Base-by-base conservation (phyloP, 1,140 invertebrate genomes). In the Dermatophagoides farinae region DNA sequence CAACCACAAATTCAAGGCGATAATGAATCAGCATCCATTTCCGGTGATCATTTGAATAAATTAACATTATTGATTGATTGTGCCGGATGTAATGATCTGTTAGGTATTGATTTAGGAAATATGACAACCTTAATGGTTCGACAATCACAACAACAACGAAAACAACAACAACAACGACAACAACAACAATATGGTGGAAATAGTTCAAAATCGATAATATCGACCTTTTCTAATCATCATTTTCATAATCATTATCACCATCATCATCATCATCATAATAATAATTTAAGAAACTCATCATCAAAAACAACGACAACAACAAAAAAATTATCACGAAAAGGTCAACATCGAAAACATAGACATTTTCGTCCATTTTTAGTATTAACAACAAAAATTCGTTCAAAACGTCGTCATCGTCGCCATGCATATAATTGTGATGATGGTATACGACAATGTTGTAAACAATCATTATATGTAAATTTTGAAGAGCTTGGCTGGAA, bases 401-500 rank as follows among this genome's bases (percentile, higher is more conserved):
- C 65, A 59, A 61, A 68, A 8, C 65, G 69, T 25, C 64, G 86
- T 16, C 81, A 84, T 1, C 79, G 85, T 61, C 78, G 86, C 67
- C 76, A 83, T 51, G 83, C 86, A 40, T 77, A 89, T 46, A 85
- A 88, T 68, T 90, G 86, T 71, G 80, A 82, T 80, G 63, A 74
- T 78, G 54, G 79, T 53, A 69, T 78, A 25, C 1, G 82, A 61
- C 82, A 85, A 68, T 93, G 89, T 71, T 92, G 88, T 73, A 87
- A 89, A 67, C 83, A 92, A 71, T 79, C 82, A 25, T 86, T 91
- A 72, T 88, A 86, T 74, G 85, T 93, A 46, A 86, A 81, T 70
- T 93, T 93, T 74, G 82, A 82, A 63, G 80, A 85, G 59, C 77
- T 93, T 18, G 87, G 87, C 60, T 92, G 88, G 88, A 86, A 90